These are phyloP conservation scores for Penaeus monodon DNA, from an alignment of 2,888 invertebrate species.

Conservation along the genomic window DNA sequence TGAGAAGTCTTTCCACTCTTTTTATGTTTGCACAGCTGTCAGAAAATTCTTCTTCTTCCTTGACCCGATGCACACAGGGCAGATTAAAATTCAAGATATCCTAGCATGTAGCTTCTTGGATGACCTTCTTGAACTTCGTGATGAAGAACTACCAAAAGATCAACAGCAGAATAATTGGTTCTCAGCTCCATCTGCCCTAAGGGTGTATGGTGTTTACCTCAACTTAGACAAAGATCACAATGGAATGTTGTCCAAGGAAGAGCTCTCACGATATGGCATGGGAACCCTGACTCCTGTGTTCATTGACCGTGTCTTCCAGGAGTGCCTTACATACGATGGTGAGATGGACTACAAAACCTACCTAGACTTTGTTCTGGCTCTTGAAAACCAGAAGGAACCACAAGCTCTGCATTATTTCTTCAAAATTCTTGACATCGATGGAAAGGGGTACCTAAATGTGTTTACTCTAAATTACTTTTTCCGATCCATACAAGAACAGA, in stretches of 20 bases:
- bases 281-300: slow-evolving; percentile 92
- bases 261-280: slow-evolving; percentile 89
- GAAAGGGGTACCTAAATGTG: slow-evolving; percentile 87
- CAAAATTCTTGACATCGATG: slow-evolving; percentile 89
- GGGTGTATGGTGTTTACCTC: slow-evolving; percentile 93
- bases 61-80: slow-evolving; percentile 88
- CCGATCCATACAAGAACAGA: slow-evolving; percentile 91
- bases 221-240: slow-evolving; percentile 94
- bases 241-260: slow-evolving; percentile 93
- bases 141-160: slow-evolving; percentile 86
- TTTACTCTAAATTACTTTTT: slow-evolving; percentile 95
- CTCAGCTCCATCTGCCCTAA: slow-evolving; percentile 87
- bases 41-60: slow-evolving; percentile 96
- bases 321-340: slow-evolving; percentile 92
- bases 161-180: slow-evolving; percentile 91
- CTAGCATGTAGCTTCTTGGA: slow-evolving; percentile 92
- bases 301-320: slow-evolving; percentile 92
- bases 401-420: slow-evolving; percentile 93
- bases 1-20: slow-evolving; percentile 93
- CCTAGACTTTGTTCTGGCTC: slow-evolving; percentile 90
- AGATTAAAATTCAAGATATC: slow-evolving; percentile 91
- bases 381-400: slow-evolving; percentile 92
- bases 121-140: slow-evolving; percentile 88
- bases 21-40: slow-evolving; percentile 96
- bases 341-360: slow-evolving; percentile 98